Conservation (phyloP, 2,888 invertebrate genomes). For the Cryptus viduatorius region DNA sequence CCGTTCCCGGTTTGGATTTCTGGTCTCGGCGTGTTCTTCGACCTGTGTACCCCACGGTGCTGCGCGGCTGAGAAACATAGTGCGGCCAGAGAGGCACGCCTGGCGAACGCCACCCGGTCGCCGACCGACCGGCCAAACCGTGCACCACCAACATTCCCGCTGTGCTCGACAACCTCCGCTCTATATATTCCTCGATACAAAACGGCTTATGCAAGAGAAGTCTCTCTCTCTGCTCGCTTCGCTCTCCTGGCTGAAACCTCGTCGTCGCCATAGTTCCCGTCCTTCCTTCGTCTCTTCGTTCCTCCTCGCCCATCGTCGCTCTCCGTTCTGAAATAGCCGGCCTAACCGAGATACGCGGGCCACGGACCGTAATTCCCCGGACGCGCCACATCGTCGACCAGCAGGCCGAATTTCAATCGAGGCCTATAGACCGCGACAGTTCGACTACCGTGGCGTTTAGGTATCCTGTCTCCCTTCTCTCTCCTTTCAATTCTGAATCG, state of each 20-base stretch:
- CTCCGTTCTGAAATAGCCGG: slow-evolving; percentile 73
- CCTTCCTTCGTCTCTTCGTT: slow-evolving; percentile 2
- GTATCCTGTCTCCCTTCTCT: slow-evolving; percentile 29
- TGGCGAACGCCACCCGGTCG: slow-evolving; percentile 25
- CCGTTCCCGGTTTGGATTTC: not conserved
- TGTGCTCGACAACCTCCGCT: slow-evolving; percentile 30
- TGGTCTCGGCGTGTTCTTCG: not conserved
- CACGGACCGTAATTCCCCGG: slow-evolving; percentile 65
- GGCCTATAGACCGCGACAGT: not conserved
- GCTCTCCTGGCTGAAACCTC: slow-evolving; percentile 10
- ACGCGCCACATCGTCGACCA: slow-evolving; percentile 27
- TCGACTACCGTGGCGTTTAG: slow-evolving; percentile 39
- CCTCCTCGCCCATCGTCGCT: slow-evolving; percentile 31
- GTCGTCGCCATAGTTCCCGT: slow-evolving; percentile 22
- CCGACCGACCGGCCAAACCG: slow-evolving; percentile 23
- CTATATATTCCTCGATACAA: slow-evolving; percentile 53
- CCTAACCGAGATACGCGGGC: slow-evolving; percentile 69
- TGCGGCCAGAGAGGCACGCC: not conserved
- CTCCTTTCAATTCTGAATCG: not conserved
- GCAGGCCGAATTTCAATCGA: slow-evolving; percentile 30
- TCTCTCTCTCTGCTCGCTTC: not conserved
- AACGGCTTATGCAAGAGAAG: slow-evolving; percentile 44
- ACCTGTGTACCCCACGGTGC: not conserved
- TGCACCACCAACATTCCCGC: slow-evolving; percentile 35
- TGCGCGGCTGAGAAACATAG: not conserved